Percentiles rank a stretch among this genome's conserved stretches.
Conservation (phyloP, 2,888 invertebrate genomes). For the Temnothorax unifasciatus region DNA sequence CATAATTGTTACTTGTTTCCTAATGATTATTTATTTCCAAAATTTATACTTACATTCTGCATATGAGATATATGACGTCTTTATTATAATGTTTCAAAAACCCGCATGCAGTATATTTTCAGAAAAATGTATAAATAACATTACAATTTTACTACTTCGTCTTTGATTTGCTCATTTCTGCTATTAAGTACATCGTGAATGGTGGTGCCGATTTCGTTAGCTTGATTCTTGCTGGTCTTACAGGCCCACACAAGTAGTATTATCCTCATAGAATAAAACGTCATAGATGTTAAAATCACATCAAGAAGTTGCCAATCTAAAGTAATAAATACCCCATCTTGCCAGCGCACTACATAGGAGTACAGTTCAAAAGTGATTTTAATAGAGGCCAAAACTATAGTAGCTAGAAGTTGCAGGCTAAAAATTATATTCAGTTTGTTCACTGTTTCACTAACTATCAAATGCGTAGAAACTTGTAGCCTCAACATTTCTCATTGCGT, state of each 20-base stretch:
- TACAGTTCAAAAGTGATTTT: not conserved
- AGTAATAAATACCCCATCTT: not conserved
- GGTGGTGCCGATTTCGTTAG: not conserved
- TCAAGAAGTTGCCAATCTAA: not conserved
- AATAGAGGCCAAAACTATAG: not conserved
- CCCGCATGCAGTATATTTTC: not conserved
- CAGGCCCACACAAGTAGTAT: not conserved
- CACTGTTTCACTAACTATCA: not conserved
- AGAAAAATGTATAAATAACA: not conserved
- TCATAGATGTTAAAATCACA: accelerated
- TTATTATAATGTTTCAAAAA: not conserved
- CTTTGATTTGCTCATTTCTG: not conserved
- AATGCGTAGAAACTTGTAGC: not conserved
- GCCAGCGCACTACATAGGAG: not conserved
- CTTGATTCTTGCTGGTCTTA: not conserved
- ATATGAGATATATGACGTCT: no score
- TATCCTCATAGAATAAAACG: not conserved
- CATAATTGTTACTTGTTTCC: no score
- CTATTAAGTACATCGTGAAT: not conserved
- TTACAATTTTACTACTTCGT: not conserved
- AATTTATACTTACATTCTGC: no score
- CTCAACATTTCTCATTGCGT: not conserved
- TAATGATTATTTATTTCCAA: no score
- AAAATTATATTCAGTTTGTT: not conserved
- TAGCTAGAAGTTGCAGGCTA: not conserved